Evolutionary conservation across 1,140 invertebrate genomes (phyloP), one percentile per base, ranked within the genome.

Genomic region (Solen grandis): DNA sequence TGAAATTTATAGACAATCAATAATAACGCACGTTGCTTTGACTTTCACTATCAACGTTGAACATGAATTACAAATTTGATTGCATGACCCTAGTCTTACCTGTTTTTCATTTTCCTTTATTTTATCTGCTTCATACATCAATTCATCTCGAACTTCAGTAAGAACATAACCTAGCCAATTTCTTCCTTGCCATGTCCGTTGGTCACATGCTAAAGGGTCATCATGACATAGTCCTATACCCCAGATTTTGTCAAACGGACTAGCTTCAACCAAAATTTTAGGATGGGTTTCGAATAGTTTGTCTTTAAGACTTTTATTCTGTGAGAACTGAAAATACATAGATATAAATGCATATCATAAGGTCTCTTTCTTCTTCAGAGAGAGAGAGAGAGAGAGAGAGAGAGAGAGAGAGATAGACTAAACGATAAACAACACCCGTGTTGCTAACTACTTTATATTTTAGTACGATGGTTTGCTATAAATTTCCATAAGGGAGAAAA

Each of bases 161-260:
- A 91, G 73, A 10, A 82, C 68, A 16, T 85, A 76, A n/a, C 90
- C 90, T 25, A 91, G 73, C 35, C 86, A 55, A 57, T 91, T 91
- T 38, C 84, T 74, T 5, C 90, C 90, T 55, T 79, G 50, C 90
- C 90, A 91, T 5, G 73, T 87, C 5, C 55, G 52, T 55, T 68
- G 59, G 57, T 87, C 73, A 46, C 57, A 62, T 3, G 88, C 88
- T 16, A 76, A 33, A n/a, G 82, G 87, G 81, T 89, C 86, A 31
- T 84, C 68, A 25, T 52, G 77, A 8, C 31, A 57, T 4, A 87
- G 35, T 16, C 90, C 90, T 38, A 91, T 90, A 1, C 90, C 90
- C 90, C 90, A 91, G n/a, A 88, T 85, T 4, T 57, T 75, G 70
- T 91, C 90, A 59, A 59, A 29, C 14, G 88, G 89, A 80, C 89